Percentiles rank a stretch among this genome's conserved stretches.
phyloP scores from a whole-genome alignment of 2,113 vertebrate species.

The Pipa parva region DNA sequence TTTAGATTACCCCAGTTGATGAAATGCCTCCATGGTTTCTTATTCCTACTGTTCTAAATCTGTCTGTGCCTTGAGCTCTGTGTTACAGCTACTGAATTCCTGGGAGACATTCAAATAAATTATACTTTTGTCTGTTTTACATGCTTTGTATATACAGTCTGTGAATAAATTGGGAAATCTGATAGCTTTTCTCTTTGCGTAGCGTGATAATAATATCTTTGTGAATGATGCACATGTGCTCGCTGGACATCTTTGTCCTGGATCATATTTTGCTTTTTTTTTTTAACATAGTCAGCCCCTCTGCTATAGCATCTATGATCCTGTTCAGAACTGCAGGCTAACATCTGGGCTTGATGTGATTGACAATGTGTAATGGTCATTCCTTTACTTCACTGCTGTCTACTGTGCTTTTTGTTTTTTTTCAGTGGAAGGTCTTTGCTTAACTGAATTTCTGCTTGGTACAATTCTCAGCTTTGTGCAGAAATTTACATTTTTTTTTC shows the following conservation, averaged over 20 bases:
- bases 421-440: not conserved
- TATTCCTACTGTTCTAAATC: constrained; percentile 1
- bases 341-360: constrained; percentile 6
- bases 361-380: not conserved
- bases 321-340: constrained; percentile 4
- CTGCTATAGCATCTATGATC: constrained; percentile 3
- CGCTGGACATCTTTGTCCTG: not conserved
- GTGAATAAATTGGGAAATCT: constrained; percentile 2
- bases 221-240: not conserved
- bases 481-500: not conserved
- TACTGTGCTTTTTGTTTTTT: not conserved
- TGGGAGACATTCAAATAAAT: constrained; percentile 19
- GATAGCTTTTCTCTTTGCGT: constrained; percentile 10
- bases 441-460: not conserved
- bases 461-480: not conserved
- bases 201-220: constrained; percentile 6
- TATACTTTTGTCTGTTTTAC: constrained; percentile 3
- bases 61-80: constrained; percentile 8
- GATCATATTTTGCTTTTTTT: constrained; percentile 3
- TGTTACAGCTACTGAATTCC: constrained; percentile 5
- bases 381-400: not conserved
- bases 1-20: not conserved
- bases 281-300: not conserved
- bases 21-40: not conserved
- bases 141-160: constrained; percentile 1